These are phyloP conservation scores for Dasyornis broadbenti DNA, from an alignment of 2,113 vertebrate genomes.

Conservation along the genomic window DNA sequence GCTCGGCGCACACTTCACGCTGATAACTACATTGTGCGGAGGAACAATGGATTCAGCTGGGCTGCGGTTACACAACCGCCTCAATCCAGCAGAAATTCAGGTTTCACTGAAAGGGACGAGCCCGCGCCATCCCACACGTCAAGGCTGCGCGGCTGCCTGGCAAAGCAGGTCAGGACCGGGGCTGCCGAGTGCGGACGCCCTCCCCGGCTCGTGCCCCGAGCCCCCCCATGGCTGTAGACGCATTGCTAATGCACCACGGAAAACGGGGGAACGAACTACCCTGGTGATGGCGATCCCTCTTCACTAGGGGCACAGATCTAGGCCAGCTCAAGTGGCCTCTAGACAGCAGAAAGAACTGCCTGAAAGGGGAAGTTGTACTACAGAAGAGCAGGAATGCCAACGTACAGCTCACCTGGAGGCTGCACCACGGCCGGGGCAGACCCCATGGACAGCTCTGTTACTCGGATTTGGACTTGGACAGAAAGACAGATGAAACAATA, in stretches of 20 bases:
- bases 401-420: neutral
- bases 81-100: neutral
- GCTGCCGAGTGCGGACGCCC: too few relatives aligned
- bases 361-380: neutral
- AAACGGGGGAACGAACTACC: too few relatives aligned
- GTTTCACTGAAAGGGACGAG: neutral
- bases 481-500: neutral
- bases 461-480: fast-evolving
- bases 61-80: neutral
- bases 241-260: fast-evolving
- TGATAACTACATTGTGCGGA: neutral
- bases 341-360: neutral
- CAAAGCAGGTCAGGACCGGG: neutral
- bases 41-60: neutral
- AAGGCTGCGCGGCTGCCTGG: neutral
- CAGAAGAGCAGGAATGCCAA: neutral
- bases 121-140: neutral
- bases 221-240: fast-evolving
- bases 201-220: fast-evolving
- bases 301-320: neutral
- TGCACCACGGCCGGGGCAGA: neutral
- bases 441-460: neutral
- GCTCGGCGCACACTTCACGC: neutral
- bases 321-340: fast-evolving
- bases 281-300: too few relatives aligned